Base-by-base conservation (phyloP, 2,888 invertebrate genomes). In the Lepas anatifera region DNA sequence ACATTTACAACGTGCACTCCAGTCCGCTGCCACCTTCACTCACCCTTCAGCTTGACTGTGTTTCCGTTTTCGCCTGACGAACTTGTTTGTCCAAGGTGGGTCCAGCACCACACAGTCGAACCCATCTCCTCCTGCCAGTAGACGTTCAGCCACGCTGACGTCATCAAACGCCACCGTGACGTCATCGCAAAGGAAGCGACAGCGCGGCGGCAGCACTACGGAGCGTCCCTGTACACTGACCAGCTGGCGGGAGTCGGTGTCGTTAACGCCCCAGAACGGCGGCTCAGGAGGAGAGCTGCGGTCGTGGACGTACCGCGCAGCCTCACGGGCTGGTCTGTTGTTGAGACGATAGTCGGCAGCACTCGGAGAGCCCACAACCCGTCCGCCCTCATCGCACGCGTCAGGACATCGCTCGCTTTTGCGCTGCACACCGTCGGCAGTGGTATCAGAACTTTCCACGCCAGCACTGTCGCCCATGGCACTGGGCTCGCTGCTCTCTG, bases 71-170 rank as follows among this genome's bases (percentile, higher is more conserved):
- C 96, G 85, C 76, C 93, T 85, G 67, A 96, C 92, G 73, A 92
- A 95, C 81, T 94, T 95, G 79, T 97, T 97, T 84, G 89, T 87
- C 97, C 97, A 98, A 0, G 97, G 96, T 43, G 97, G 97, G 82
- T 97, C 97, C 74, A 95, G 82, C 29, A 96, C 80, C 68, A 97
- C 84, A 69, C 95, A 82, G 79, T 96, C 90, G 83, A 85, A 96
- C 71, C 82, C 82, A 11, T 16, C 13, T 1, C 66, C 66, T 25
- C 37, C 39, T 4, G 25, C 27, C 22, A 41, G 25, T 27, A 39
- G 39, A 37, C 16, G 66, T 8, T 32, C 4, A 3, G 39, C 66
- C 39, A 66, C 66, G n/a, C 13, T n/a, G 25, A 3, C 13, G 27
- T 39, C 39, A 16, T 37, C 66, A 13, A 37, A 41, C 66, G 66